Evolutionary conservation across 2,797 vertebrate genomes (phyloP).

Genomic region (Cuculus canorus): DNA sequence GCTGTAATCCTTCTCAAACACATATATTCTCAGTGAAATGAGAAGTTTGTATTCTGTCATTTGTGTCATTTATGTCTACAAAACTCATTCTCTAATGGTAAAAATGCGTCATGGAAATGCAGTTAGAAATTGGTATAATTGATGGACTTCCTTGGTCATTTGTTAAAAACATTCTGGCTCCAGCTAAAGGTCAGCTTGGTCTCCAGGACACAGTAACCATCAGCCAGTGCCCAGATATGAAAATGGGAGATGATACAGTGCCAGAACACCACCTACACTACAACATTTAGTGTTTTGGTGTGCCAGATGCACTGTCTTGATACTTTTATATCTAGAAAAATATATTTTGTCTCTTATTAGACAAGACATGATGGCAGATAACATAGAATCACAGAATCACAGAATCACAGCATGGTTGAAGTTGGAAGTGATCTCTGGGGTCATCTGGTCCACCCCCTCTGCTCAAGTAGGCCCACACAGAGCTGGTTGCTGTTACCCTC

Average conservation of each 20-base stretch:
- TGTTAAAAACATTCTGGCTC: neutral
- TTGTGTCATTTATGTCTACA: neutral
- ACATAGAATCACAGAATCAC: neutral
- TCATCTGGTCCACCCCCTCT: neutral
- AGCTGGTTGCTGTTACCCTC: rapidly evolving
- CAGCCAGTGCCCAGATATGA: neutral
- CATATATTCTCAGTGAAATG: neutral
- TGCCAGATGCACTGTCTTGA: neutral
- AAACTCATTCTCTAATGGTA: neutral
- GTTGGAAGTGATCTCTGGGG: neutral
- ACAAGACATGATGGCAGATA: neutral
- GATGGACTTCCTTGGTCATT: neutral
- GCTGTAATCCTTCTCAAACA: neutral
- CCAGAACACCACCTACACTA: neutral
- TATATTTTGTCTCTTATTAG: neutral
- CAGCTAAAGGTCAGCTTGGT: neutral
- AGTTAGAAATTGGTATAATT: neutral
- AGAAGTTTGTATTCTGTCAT: neutral
- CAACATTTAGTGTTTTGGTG: neutral
- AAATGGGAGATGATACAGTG: neutral
- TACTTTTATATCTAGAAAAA: neutral
- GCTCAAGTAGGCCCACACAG: neutral
- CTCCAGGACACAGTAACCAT: neutral
- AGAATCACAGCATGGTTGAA: neutral
- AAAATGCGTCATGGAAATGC: neutral